Evolutionary conservation across 2,113 vertebrate species (phyloP).

Genomic region (Cebus imitator): DNA sequence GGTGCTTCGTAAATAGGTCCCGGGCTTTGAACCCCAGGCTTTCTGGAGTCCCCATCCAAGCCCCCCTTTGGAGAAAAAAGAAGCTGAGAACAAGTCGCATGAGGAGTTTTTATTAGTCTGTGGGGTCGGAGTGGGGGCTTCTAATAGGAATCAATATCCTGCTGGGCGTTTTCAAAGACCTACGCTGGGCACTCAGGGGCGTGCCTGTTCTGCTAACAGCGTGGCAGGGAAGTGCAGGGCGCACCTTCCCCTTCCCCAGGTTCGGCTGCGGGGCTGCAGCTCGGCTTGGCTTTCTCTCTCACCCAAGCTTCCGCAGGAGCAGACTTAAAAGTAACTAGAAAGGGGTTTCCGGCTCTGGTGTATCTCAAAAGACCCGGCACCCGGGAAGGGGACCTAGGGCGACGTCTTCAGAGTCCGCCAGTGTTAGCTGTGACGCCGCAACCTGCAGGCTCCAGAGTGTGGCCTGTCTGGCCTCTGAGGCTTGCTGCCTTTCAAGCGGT

Average conservation of each 20-base stretch:
- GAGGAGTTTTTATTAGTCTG: background rate
- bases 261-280: background rate
- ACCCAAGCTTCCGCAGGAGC: background rate
- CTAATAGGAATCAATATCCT: background rate
- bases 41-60: background rate
- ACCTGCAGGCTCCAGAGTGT: background rate
- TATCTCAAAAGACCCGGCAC: too few relatives aligned
- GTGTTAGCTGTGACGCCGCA: rapidly evolving
- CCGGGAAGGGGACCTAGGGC: background rate
- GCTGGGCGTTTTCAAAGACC: background rate
- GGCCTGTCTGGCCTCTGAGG: constrained; percentile 46
- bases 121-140: background rate
- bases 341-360: background rate
- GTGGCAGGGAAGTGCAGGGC: rapidly evolving
- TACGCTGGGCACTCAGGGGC: rapidly evolving
- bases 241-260: background rate
- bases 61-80: background rate
- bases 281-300: background rate
- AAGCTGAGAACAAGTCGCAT: constrained; percentile 13
- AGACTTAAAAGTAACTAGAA: background rate
- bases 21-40: background rate
- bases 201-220: background rate
- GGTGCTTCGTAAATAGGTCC: constrained; percentile 59
- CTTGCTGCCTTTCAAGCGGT: constrained; percentile 73
- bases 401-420: background rate